Percentiles rank a stretch among this genome's conserved stretches.
These are phyloP conservation scores for Panagrolaimus sp. DNA, from an alignment of 1,140 invertebrate genomes.

Conservation along the genomic window DNA sequence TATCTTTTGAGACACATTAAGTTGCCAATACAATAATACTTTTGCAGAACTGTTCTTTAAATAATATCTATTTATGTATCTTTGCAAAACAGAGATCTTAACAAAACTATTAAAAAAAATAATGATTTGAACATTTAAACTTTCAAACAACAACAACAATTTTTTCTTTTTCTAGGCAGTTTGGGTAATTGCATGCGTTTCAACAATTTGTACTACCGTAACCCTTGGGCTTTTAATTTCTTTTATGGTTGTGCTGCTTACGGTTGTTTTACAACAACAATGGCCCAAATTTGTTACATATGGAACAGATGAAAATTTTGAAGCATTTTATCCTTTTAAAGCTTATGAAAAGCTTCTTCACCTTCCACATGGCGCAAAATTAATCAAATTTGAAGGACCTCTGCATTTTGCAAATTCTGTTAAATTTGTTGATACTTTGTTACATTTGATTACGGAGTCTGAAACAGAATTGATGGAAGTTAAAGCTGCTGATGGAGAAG, in stretches of 20 bases:
- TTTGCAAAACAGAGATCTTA: no score
- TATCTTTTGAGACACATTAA: no score
- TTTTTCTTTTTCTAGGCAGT: no score
- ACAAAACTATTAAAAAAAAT: not conserved
- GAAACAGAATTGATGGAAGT: not conserved
- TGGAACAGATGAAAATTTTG: no score
- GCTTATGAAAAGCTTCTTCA: not conserved
- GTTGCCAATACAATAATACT: no score
- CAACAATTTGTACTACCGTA: not conserved
- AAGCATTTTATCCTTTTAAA: no score
- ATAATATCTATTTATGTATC: no score
- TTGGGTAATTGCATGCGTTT: no score
- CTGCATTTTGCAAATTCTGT: not conserved
- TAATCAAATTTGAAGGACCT: not conserved
- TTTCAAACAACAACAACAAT: no score
- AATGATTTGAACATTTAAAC: not conserved
- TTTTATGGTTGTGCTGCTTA: not conserved
- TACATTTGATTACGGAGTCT: not conserved
- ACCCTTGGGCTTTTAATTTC: not conserved
- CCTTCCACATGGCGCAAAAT: not conserved
- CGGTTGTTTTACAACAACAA: not conserved
- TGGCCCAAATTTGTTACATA: not conserved
- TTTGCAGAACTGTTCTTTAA: no score
- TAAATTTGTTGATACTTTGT: not conserved
- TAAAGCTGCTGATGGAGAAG: not conserved